Evolutionary conservation across 2,797 vertebrate species (phyloP).

Genomic region (Lophius americanus): DNA sequence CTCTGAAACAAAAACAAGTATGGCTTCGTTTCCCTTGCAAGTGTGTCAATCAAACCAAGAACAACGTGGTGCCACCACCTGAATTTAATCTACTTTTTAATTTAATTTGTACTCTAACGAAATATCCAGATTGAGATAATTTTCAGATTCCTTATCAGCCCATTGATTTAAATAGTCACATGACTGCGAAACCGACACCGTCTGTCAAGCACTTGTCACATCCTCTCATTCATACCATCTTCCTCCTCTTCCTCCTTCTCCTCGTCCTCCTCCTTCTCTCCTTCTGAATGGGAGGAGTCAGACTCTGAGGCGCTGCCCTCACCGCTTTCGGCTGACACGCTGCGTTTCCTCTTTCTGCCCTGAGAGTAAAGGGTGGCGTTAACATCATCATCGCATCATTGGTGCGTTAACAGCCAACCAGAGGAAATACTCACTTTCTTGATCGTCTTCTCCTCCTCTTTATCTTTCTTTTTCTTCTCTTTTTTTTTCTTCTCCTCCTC

Average conservation of each 20-base stretch:
- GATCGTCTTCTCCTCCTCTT: background rate
- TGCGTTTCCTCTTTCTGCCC: constrained; percentile 86
- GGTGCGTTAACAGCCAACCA: rapidly evolving
- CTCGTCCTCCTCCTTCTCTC: constrained; percentile 76
- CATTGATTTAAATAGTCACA: no score
- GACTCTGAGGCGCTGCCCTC: constrained; percentile 86
- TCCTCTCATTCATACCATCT: constrained; percentile 42
- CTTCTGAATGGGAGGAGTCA: constrained; percentile 81
- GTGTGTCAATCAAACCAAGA: no score
- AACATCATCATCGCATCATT: background rate
- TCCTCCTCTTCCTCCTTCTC: constrained; percentile 70
- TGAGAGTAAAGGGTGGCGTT: constrained; percentile 39
- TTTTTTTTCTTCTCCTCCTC: constrained; percentile 24
- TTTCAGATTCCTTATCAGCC: no score
- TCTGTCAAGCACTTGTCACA: no score
- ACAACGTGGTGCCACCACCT: no score
- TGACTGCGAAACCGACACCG: no score
- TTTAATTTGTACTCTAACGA: no score
- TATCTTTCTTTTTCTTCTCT: background rate
- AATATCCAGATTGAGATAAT: no score
- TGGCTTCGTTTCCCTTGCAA: no score
- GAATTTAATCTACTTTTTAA: no score
- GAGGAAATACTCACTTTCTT: constrained; percentile 59
- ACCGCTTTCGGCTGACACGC: constrained; percentile 85
- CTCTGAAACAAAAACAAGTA: constrained; percentile 30